phyloP scores from a whole-genome alignment of 2,888 invertebrate genomes.

The Caenorhabditis sp. region DNA sequence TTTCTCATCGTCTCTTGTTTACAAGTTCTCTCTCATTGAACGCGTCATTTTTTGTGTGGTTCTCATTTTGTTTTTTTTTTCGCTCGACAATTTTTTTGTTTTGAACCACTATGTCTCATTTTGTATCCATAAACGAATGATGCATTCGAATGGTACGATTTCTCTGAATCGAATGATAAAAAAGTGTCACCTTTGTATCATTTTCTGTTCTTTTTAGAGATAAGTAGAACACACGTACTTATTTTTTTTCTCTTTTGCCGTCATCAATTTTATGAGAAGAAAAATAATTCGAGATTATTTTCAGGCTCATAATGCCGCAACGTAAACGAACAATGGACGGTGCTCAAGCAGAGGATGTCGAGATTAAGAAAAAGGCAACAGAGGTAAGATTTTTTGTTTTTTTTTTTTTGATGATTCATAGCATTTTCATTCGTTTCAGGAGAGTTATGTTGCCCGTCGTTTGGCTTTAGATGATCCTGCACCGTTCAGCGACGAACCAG shows the following conservation, averaged over 20 bases:
- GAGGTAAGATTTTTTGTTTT: slow-evolving; percentile 10
- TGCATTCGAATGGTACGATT: slow-evolving; percentile 31
- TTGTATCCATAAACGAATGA: neutral
- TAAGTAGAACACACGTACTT: slow-evolving; percentile 41
- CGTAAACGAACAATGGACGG: slow-evolving; percentile 37
- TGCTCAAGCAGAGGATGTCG: slow-evolving; percentile 24
- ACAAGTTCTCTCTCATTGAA: too few species aligned
- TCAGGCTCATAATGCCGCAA: slow-evolving; percentile 21
- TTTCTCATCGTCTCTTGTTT: neutral
- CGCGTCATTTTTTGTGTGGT: too few species aligned
- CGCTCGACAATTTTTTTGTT: neutral
- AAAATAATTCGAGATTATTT: neutral
- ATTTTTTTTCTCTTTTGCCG: slow-evolving; percentile 7
- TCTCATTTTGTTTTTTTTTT: neutral
- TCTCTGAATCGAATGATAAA: slow-evolving; percentile 39
- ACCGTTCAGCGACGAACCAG: slow-evolving; percentile 66
- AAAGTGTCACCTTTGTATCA: slow-evolving; percentile 14
- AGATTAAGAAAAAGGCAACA: slow-evolving; percentile 21
- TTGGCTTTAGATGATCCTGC: slow-evolving; percentile 58
- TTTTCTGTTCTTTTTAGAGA: slow-evolving; percentile 18
- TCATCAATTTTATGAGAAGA: too few species aligned
- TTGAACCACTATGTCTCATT: neutral
- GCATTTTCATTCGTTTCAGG: too few species aligned
- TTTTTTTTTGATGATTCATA: neutral
- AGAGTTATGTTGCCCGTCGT: slow-evolving; percentile 15